A percentile compares a stretch with the other conserved stretches of the same genome.
phyloP scores from a whole-genome alignment of 2,113 vertebrate species.

The Esox niger region DNA sequence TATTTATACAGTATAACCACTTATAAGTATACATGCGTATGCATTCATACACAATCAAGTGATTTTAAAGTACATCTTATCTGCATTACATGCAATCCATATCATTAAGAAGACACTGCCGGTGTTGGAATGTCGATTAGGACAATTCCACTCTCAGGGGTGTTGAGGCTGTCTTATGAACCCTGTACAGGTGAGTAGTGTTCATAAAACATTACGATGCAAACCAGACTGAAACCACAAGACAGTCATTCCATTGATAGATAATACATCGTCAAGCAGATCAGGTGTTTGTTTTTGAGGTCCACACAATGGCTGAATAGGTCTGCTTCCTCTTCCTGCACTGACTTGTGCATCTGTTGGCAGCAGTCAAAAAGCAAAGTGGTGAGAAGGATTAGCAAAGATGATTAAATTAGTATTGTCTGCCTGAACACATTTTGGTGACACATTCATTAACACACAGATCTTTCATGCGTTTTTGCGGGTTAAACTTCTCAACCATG shows the following conservation, averaged over 20 bases:
- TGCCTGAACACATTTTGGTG: neutral
- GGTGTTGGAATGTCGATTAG: neutral
- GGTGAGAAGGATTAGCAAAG: neutral
- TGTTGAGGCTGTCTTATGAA: neutral
- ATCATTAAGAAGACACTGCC: neutral
- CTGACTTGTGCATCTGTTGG: neutral
- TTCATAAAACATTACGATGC: slow-evolving; percentile 19
- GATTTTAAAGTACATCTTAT: neutral
- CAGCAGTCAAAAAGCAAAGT: neutral
- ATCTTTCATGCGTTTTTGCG: neutral
- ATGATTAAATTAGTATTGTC: neutral
- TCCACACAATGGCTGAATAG: neutral
- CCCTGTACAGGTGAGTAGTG: neutral
- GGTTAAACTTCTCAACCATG: neutral
- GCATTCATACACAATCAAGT: no score
- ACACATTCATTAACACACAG: neutral
- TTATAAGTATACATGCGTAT: no score
- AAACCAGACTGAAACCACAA: slow-evolving; percentile 26
- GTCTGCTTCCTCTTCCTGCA: neutral
- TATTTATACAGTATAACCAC: no score
- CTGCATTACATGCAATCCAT: neutral
- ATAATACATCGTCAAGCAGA: slow-evolving; percentile 2
- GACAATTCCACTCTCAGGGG: no score
- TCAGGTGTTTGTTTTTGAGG: slow-evolving; percentile 22
- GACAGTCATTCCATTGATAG: slow-evolving; percentile 27